Base-by-base conservation (phyloP, 2,888 invertebrate species). In the Drosophila antonietae region DNA sequence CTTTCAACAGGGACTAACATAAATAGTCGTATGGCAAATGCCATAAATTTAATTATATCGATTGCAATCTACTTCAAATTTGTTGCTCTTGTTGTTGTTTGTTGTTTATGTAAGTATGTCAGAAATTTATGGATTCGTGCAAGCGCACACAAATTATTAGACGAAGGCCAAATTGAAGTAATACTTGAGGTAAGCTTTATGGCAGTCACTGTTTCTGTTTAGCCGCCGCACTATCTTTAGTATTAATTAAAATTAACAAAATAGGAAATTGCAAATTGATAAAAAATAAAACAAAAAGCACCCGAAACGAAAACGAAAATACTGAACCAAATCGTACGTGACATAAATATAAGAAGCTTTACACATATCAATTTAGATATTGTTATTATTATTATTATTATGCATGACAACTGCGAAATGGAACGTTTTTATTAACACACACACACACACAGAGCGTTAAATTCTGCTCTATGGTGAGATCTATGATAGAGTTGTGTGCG, bases 201-300 rank as follows among this genome's bases (percentile, higher is more conserved):
- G 72, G 71, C 67, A 67, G 53, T 46, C 59, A 33, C 18, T 18
- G 33, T 51, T 12, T 33, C 31, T 33, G 49, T 33, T 31, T n/a
- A 51, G 56, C 63, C 57, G 61, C 53, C 64, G 63, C 83, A 83
- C 83, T 87, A 88, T 88, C 81, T 88, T 80, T 81, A 84, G 89
- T 87, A 78, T 87, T 89, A 87, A 86, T 89, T 86, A 89, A 86
- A 89, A 84, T 41, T 55, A 64, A 69, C 85, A 65, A 80, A 89
- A 87, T 73, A 68, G 84, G 87, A 80, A 86, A 87, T 83, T 81
- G 73, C 81, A 81, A 87, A 84, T 84, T 89, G 81, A 87, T 89
- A 83, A 85, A 73, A 41, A 39, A 39, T 14, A 28, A 28, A 33
- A 10, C 33, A 33, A 33, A 57, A 31, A 31, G 52, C 23, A 63